Percentiles rank a stretch among this genome's conserved stretches.
Conservation (phyloP, 2,888 invertebrate genomes). For the Marronus borbonicus region DNA sequence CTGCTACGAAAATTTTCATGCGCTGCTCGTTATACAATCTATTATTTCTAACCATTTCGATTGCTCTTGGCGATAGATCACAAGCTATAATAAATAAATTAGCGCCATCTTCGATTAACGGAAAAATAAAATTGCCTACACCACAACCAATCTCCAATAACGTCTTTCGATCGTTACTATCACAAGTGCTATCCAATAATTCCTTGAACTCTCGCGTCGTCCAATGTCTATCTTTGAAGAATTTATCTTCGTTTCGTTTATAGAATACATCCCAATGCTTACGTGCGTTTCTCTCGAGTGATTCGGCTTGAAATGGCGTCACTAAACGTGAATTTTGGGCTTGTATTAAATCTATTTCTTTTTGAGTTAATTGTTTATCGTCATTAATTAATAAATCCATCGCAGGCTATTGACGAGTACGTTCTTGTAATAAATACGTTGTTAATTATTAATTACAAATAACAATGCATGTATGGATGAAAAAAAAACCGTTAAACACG, state of each 20-base stretch:
- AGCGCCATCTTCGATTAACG: conserved; percentile 85
- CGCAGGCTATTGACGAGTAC: too few species aligned
- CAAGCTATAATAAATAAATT: conserved; percentile 87
- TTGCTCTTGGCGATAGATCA: conserved; percentile 93
- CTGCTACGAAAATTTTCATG: conserved; percentile 87
- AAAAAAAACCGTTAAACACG: too few species aligned
- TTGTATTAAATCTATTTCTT: conserved; percentile 77
- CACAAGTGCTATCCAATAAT: conserved; percentile 75
- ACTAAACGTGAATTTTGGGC: conserved; percentile 81
- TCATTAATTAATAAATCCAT: conserved; percentile 21
- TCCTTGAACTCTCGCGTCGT: conserved; percentile 95
- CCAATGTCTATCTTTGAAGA: conserved; percentile 98
- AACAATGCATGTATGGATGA: too few species aligned
- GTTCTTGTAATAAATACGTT: too few species aligned
- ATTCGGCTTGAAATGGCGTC: conserved; percentile 81
- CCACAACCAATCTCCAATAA: conserved; percentile 95
- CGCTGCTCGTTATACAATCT: conserved; percentile 77
- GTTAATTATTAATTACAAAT: too few species aligned
- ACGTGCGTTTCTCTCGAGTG: conserved; percentile 86
- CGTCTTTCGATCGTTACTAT: conserved; percentile 62
- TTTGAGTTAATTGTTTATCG: conserved; percentile 65
- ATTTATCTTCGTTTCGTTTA: conserved; percentile 92
- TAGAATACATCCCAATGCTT: conserved; percentile 98
- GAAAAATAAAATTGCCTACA: conserved; percentile 97
- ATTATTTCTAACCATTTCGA: conserved; percentile 86